Evolutionary conservation across 2,888 invertebrate species (phyloP).

Genomic region (Ptycholaimellus sp.): DNA sequence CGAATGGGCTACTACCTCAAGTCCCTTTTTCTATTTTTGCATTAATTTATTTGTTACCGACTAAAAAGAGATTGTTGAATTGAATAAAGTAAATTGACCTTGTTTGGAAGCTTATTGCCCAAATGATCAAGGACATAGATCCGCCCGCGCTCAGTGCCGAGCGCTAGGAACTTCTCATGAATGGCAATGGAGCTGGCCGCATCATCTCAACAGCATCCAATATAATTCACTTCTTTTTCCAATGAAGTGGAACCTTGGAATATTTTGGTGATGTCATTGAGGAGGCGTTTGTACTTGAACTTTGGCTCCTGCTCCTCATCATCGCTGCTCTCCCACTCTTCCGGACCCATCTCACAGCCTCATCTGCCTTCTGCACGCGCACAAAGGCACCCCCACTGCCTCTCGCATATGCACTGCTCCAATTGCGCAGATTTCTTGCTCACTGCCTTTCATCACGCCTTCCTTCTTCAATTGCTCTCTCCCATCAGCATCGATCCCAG

Average conservation of each 20-base stretch:
- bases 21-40: neutral
- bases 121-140: constrained; percentile 19
- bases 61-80: neutral
- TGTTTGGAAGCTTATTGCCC: constrained; percentile 15
- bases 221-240: neutral
- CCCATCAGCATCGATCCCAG: no score
- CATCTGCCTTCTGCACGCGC: no score
- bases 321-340: constrained; percentile 1
- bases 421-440: no score
- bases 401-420: no score
- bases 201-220: constrained; percentile 7
- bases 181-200: constrained; percentile 16
- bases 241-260: neutral
- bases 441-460: no score
- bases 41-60: neutral
- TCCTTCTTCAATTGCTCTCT: no score
- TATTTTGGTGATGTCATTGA: neutral
- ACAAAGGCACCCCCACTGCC: no score
- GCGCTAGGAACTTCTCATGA: constrained; percentile 20
- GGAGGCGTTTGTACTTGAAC: constrained; percentile 18
- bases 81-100: constrained; percentile 9
- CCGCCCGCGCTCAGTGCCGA: constrained; percentile 16
- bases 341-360: neutral
- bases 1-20: neutral
- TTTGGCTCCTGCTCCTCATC: constrained; percentile 16